Evolutionary conservation across 2,113 vertebrate species (phyloP).

Genomic region (Ptychochromis oligacanthus): DNA sequence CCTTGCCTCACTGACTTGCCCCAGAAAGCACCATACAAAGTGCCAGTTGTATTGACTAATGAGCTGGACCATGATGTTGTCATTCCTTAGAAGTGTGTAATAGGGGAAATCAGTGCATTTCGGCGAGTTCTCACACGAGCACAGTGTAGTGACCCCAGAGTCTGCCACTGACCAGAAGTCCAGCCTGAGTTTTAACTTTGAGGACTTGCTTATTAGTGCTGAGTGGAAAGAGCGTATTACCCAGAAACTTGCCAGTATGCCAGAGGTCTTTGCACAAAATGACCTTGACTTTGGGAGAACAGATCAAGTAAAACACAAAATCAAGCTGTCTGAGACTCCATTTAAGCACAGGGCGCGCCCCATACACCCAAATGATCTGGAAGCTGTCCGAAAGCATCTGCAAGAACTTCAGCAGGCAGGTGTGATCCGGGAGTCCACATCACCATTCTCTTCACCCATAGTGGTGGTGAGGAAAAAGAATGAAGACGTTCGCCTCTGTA

Average conservation of each 20-base stretch:
- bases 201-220: neutral
- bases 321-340: too few relatives aligned
- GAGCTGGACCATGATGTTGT: neutral
- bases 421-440: neutral
- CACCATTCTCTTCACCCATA: neutral
- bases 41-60: neutral
- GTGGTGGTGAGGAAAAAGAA: neutral
- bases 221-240: neutral
- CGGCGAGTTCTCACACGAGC: neutral
- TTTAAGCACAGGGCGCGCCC: neutral
- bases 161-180: neutral
- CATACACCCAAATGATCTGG: neutral
- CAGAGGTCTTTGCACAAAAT: neutral
- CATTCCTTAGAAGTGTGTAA: neutral
- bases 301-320: too few relatives aligned
- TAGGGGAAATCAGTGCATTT: neutral
- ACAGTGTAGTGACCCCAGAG: neutral
- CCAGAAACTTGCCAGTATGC: neutral
- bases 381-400: neutral
- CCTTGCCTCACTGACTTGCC: neutral
- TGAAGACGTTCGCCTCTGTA: neutral
- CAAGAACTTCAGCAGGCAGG: neutral
- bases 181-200: neutral
- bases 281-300: neutral
- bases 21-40: neutral